Evolutionary conservation across 2,797 vertebrate genomes (phyloP), one percentile per base, ranked within the genome.

Genomic region (Petrocephalus sullivani): DNA sequence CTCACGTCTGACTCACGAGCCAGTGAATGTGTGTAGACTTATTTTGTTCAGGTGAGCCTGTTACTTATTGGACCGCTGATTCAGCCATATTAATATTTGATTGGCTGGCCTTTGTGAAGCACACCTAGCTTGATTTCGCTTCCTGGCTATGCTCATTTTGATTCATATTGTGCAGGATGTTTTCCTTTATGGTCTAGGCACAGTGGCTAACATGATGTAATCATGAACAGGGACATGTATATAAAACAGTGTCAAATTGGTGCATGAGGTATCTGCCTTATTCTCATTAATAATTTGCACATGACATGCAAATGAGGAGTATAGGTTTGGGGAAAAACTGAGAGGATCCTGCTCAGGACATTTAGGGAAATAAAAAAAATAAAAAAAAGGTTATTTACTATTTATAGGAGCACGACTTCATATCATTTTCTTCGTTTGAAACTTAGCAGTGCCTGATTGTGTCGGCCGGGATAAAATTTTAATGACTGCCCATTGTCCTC

Each of bases 401-500:
- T 84, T 84, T 84, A 54, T 10, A 54, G 49, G n/a, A 54, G 81
- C n/a, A 53, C 51, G 3, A 14, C 21, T 14, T 49, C 58, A 67
- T 21, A 49, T 87, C 57, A 23, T 64, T 5, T 49, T 49, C 4
- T 5, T 83, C 46, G 51, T 14, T 12, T 64, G 41, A 41, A 58
- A 41, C 16, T 58, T 33, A 58, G 28, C 85, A 60, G 54, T 58
- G 56, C 28, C 54, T 60, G 21, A 12, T 60, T 41, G 53, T 37
- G 16, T 86, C 2, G 19, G 56, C 54, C 60, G 85, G 85, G 54
- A 60, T 58, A 21, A 28, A 60, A 12, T 86, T 86, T 58, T 86
- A 58, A 37, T 41, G 51, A 85, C 85, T 86, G 51, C 85, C 85
- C 58, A 46, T 37, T 61, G 85, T 67, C 85, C 85, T 28, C 16